These are phyloP conservation scores for Syncerus caffer DNA, from an alignment of 2,797 vertebrate genomes.

Conservation along the genomic window DNA sequence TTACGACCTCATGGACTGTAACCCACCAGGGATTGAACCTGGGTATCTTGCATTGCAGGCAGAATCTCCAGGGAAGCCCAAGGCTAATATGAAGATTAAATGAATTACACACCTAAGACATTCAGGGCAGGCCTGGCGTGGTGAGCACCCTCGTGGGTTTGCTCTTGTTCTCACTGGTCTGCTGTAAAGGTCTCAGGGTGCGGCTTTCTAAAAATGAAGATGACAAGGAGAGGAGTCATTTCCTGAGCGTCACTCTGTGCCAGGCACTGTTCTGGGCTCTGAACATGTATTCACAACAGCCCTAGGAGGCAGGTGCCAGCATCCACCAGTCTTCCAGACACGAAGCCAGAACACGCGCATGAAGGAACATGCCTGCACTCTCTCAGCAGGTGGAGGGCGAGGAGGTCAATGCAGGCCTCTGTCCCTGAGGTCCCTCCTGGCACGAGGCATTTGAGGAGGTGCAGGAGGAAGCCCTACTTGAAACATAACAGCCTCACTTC, in stretches of 20 bases:
- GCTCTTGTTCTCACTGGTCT: no score
- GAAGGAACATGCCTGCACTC: neutral
- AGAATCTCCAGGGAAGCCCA: neutral
- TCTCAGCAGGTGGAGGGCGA: neutral
- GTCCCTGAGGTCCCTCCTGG: neutral
- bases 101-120: accelerated
- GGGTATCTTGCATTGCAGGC: neutral
- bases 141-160: neutral
- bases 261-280: no score
- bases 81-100: neutral
- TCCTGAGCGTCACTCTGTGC: neutral
- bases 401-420: accelerated
- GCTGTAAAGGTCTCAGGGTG: neutral
- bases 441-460: neutral
- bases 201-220: neutral
- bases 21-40: neutral
- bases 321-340: neutral
- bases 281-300: neutral
- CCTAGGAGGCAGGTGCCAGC: neutral
- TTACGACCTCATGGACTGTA: neutral
- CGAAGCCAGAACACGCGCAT: accelerated
- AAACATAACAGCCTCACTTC: neutral
- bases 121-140: neutral
- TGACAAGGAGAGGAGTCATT: neutral
- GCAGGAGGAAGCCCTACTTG: neutral